A percentile compares a stretch with the other conserved stretches of the same genome.
phyloP scores from a whole-genome alignment of 1,140 invertebrate species.

The Caenorhabditis tropicalis region DNA sequence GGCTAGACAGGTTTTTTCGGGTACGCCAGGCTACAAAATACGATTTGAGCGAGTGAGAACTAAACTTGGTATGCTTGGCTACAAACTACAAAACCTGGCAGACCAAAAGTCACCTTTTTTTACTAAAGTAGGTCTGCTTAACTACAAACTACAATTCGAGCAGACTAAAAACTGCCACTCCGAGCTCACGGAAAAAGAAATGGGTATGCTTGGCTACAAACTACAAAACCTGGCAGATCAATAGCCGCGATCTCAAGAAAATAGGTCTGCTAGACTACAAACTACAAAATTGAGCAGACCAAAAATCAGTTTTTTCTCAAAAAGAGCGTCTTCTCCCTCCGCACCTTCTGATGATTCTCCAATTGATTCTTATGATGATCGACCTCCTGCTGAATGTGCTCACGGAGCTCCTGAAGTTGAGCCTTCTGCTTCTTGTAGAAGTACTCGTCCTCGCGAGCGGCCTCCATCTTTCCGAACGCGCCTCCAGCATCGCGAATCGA shows the following conservation, averaged over 20 bases:
- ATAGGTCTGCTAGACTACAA: no score
- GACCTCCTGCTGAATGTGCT: slow-evolving; percentile 55
- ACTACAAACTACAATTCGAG: no score
- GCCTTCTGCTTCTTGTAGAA: slow-evolving; percentile 79
- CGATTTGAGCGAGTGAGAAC: background rate
- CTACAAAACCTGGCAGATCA: no score
- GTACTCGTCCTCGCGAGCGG: slow-evolving; percentile 88
- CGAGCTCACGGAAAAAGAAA: no score
- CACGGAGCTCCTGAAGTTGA: slow-evolving; percentile 57
- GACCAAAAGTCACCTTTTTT: no score
- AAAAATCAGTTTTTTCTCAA: background rate
- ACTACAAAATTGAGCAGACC: no score
- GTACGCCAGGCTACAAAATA: background rate
- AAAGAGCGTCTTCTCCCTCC: background rate
- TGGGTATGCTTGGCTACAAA: no score
- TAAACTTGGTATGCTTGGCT: background rate
- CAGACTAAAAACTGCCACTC: no score
- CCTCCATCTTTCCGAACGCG: slow-evolving; percentile 87
- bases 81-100: no score
- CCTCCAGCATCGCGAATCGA: slow-evolving; percentile 82
- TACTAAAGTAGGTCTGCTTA: no score
- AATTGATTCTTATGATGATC: slow-evolving; percentile 57
- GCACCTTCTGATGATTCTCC: slow-evolving; percentile 57
- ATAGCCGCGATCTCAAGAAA: no score
- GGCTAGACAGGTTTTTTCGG: background rate